Evolutionary conservation across 2,797 vertebrate genomes (phyloP).

Genomic region (Ceryle rudis): DNA sequence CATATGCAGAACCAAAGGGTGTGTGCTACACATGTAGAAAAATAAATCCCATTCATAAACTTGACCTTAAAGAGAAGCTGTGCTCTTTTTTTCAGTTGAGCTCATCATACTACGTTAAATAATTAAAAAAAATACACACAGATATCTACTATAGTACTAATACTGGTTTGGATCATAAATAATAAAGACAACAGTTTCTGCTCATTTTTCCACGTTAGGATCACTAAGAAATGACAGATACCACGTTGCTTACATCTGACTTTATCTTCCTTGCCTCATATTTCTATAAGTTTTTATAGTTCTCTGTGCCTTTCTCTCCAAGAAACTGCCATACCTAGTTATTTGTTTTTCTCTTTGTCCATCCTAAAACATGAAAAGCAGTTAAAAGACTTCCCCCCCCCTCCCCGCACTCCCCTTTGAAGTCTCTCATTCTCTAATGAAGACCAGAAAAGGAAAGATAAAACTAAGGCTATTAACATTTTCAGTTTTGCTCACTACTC

Average conservation of each 20-base stretch:
- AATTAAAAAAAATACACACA: neutral
- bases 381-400: neutral
- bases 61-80: neutral
- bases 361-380: constrained; percentile 41
- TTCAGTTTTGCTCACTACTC: constrained; percentile 52
- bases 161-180: neutral
- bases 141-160: neutral
- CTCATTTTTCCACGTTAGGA: neutral
- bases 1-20: neutral
- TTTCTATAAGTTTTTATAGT: constrained; percentile 34
- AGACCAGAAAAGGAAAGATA: constrained; percentile 60
- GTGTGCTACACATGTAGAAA: neutral
- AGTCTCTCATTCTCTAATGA: constrained; percentile 60
- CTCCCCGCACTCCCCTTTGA: constrained; percentile 25
- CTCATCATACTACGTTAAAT: neutral
- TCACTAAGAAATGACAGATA: constrained; percentile 21
- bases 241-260: neutral
- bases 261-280: neutral
- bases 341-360: constrained; percentile 33
- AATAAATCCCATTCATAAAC: neutral
- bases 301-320: neutral
- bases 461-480: constrained; percentile 59
- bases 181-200: neutral
- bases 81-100: neutral
- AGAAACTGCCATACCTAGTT: constrained; percentile 34